Conservation (phyloP, 2,113 vertebrate genomes). For the Pan troglodytes region NHGRI_mPanTro3-v2.1_pri NC_072416.2:53618001-53618500, state of each 20-base stretch:
- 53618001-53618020: neutral
- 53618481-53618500: neutral
- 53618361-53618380: neutral
- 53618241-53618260: neutral
- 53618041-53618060: neutral
- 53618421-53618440: neutral
- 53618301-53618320: neutral
- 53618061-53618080: neutral
- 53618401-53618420: neutral
- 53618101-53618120: neutral
- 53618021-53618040: neutral
- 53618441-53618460: neutral
- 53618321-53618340: neutral
- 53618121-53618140: neutral
- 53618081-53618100: neutral
- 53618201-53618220: rapidly evolving
- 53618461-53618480: neutral
- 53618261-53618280: neutral
- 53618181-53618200: no score
- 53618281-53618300: neutral
- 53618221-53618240: neutral
- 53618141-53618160: neutral
- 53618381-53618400: neutral
- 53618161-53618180: no score
- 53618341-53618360: neutral